A percentile compares a stretch with the other conserved stretches of the same genome.
phyloP scores from a whole-genome alignment of 2,113 vertebrate species.

The Indicator maculatus region DNA sequence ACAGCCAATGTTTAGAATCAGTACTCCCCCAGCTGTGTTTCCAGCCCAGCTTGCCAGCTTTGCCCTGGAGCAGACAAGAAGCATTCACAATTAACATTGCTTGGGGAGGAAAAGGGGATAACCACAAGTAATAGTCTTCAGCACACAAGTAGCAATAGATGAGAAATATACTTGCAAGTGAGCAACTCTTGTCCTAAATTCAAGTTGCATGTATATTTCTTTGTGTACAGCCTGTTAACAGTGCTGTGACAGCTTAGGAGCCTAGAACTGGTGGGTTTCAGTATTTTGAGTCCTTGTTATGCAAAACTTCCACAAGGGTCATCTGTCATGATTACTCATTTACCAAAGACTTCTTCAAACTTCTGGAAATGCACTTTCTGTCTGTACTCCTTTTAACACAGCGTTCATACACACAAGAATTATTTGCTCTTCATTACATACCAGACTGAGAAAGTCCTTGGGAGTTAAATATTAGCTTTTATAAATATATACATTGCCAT shows the following conservation, averaged over 20 bases:
- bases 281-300: not conserved
- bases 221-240: not conserved
- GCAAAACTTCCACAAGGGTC: not conserved
- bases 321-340: not conserved
- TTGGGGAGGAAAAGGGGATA: not conserved
- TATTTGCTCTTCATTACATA: not conserved
- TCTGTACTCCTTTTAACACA: not conserved
- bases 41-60: not conserved
- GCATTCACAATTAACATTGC: not conserved
- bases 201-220: not conserved
- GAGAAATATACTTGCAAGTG: not conserved
- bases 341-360: not conserved
- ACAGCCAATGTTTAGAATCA: not conserved
- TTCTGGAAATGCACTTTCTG: not conserved
- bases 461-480: constrained; percentile 1
- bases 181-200: not conserved
- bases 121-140: not conserved
- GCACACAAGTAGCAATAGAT: not conserved
- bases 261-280: not conserved
- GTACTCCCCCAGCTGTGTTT: not conserved
- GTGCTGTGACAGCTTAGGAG: not conserved
- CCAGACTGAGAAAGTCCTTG: not conserved
- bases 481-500: not conserved
- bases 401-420: not conserved
- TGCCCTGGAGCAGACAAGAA: not conserved